Conservation (phyloP, 2,797 vertebrate genomes). For the Falco cherrug region DNA sequence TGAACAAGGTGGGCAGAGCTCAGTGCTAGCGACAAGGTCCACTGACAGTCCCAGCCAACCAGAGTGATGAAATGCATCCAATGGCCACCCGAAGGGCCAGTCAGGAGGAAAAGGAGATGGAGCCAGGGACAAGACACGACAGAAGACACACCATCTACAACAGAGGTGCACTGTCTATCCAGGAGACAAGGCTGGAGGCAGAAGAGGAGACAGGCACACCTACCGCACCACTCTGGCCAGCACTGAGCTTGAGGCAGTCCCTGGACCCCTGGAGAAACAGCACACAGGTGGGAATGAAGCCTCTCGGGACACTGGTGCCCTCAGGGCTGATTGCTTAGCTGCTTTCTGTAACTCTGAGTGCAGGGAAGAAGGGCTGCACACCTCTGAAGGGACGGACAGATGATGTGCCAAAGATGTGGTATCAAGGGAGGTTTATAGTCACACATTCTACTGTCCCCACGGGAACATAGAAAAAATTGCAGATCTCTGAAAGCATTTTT, state of each 20-base stretch:
- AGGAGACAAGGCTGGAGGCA: background rate
- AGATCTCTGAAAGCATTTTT: background rate
- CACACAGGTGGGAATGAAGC: background rate
- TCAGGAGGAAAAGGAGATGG: background rate
- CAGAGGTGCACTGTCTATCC: background rate
- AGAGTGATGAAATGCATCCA: background rate
- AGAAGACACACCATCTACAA: background rate
- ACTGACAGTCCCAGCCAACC: background rate
- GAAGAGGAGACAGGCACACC: background rate
- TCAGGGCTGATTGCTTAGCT: background rate
- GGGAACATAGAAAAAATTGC: background rate
- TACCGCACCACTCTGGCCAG: background rate
- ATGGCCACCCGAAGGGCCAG: fast-evolving
- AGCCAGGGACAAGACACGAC: background rate
- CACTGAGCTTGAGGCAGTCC: background rate
- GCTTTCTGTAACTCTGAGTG: background rate
- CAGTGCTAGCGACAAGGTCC: background rate
- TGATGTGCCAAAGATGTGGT: background rate
- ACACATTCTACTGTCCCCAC: background rate
- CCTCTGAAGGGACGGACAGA: background rate
- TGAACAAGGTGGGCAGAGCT: background rate
- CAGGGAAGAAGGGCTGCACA: background rate
- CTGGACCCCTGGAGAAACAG: background rate
- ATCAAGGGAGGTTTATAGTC: background rate
- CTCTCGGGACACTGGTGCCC: background rate